These are phyloP conservation scores for Aradus depressus DNA, from an alignment of 2,888 invertebrate species.

Conservation along the genomic window DNA sequence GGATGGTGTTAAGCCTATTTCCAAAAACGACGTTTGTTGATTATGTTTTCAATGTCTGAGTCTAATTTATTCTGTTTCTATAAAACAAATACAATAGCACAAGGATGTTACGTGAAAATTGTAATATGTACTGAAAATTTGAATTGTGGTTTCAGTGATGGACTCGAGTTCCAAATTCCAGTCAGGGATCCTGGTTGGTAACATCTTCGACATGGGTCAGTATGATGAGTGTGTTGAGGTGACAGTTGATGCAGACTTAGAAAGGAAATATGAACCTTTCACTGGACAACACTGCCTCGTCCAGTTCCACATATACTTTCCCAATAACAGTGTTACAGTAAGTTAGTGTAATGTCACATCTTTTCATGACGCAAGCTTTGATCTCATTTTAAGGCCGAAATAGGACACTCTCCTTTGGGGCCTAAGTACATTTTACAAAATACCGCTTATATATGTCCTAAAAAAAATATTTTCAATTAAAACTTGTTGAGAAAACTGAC, in stretches of 20 bases:
- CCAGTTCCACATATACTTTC: conserved; percentile 16
- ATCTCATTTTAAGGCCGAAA: too few species aligned
- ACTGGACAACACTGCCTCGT: conserved; percentile 39
- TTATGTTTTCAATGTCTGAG: too few species aligned
- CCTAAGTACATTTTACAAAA: neutral
- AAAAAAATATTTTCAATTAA: neutral
- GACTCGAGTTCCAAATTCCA: conserved; percentile 42
- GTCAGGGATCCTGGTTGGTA: conserved; percentile 39
- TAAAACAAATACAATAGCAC: too few species aligned
- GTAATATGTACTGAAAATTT: too few species aligned
- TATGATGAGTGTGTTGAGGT: conserved; percentile 38
- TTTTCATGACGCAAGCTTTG: neutral
- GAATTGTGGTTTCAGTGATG: too few species aligned
- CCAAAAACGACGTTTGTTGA: too few species aligned
- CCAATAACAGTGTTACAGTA: conserved; percentile 18
- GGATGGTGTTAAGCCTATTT: too few species aligned
- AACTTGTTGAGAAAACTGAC: too few species aligned
- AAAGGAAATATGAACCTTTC: conserved; percentile 33
- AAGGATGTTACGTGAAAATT: too few species aligned
- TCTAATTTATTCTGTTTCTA: too few species aligned
- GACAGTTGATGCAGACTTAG: neutral
- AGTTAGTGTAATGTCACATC: neutral
- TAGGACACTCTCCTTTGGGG: too few species aligned
- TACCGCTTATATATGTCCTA: neutral
- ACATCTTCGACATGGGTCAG: conserved; percentile 39